phyloP scores from a whole-genome alignment of 2,113 vertebrate species.

The Gopherus evgoodei region DNA sequence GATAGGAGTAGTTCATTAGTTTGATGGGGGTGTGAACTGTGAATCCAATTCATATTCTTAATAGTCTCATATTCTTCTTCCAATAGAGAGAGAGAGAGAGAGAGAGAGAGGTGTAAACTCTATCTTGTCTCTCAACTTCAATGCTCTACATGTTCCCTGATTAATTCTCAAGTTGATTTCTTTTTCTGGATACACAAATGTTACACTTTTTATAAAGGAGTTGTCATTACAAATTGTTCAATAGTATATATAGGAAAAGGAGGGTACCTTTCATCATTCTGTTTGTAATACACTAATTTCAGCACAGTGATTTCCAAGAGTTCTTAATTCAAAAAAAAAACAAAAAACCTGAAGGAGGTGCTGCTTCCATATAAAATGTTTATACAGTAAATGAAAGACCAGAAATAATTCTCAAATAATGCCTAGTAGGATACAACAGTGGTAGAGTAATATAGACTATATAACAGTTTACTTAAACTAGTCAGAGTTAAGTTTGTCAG shows the following conservation, averaged over 20 bases:
- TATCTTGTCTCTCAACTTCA: neutral
- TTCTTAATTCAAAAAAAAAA: neutral
- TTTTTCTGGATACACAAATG: neutral
- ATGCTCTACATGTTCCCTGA: neutral
- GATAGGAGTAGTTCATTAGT: neutral
- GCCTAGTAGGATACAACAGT: neutral
- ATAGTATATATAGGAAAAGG: neutral
- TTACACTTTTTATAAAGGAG: too few species aligned
- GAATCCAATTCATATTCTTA: neutral
- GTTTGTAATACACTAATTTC: neutral
- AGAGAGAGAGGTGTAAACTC: neutral
- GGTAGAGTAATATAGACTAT: neutral
- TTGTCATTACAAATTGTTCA: neutral
- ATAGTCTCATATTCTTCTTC: neutral
- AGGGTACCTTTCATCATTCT: neutral
- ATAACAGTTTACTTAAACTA: neutral
- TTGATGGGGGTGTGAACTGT: neutral
- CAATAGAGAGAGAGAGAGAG: slow-evolving; percentile 22
- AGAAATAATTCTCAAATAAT: neutral
- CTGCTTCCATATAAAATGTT: neutral
- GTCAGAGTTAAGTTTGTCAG: neutral
- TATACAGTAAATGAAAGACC: neutral
- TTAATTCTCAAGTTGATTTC: neutral
- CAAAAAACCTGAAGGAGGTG: neutral
- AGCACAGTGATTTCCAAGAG: neutral